A percentile compares a stretch with the other conserved stretches of the same genome.
Evolutionary conservation across 2,888 invertebrate species (phyloP).

Genomic region (Drosophila limbata): DNA sequence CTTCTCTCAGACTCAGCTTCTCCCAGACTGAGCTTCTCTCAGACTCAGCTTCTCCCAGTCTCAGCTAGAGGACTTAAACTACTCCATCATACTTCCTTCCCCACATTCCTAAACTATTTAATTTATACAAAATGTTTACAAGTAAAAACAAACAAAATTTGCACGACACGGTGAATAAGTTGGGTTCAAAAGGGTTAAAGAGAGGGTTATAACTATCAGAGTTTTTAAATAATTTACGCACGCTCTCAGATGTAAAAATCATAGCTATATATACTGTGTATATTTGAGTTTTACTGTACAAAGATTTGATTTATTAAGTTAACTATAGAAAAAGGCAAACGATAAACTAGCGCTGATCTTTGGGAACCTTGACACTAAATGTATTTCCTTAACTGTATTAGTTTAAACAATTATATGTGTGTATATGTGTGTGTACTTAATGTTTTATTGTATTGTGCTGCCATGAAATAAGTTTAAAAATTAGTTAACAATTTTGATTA

Average conservation of each 20-base stretch:
- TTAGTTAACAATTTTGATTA: too few species aligned
- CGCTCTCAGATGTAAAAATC: background rate
- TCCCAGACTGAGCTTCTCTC: too few species aligned
- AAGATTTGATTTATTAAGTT: background rate
- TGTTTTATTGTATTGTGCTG: constrained; percentile 34
- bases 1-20: too few species aligned
- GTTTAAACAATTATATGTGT: constrained; percentile 18
- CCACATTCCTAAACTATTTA: too few species aligned
- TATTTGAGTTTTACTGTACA: background rate
- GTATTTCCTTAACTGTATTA: constrained; percentile 42
- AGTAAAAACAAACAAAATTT: too few species aligned
- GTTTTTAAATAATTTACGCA: background rate
- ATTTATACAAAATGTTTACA: too few species aligned
- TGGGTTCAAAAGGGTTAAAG: too few species aligned
- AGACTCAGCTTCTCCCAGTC: too few species aligned
- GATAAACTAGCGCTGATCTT: constrained; percentile 22
- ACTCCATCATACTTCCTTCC: too few species aligned
- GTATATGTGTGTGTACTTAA: constrained; percentile 38
- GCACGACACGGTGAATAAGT: too few species aligned
- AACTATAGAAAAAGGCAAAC: constrained; percentile 1
- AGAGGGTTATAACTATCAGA: too few species aligned
- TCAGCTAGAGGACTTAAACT: too few species aligned
- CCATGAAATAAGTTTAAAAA: constrained; percentile 47
- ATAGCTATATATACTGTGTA: constrained; percentile 20
- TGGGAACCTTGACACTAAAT: constrained; percentile 17